A percentile compares a stretch with the other conserved stretches of the same genome.
These are phyloP conservation scores for Fukomys damarensis DNA, from an alignment of 2,113 vertebrate genomes.

Conservation along the genomic window DNA sequence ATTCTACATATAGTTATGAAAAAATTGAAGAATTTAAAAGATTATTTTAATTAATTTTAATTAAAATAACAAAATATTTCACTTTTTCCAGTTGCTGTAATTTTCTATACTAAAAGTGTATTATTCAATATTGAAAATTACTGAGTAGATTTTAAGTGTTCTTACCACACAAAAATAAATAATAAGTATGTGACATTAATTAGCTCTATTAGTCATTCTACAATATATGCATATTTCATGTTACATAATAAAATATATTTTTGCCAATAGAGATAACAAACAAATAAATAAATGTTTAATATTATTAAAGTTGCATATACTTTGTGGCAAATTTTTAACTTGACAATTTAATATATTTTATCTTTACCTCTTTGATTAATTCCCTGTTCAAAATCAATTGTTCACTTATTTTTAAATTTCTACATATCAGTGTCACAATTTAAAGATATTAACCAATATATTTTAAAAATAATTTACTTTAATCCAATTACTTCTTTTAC, in stretches of 20 bases:
- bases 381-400: background rate
- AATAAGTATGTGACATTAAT: background rate
- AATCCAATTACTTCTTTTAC: constrained; percentile 47
- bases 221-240: background rate
- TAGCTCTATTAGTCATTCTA: background rate
- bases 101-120: constrained; percentile 27
- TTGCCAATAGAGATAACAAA: background rate
- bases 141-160: background rate
- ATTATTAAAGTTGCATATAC: background rate
- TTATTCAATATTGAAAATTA: background rate
- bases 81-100: background rate
- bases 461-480: constrained; percentile 20
- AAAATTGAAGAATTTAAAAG: background rate
- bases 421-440: background rate
- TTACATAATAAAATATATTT: background rate
- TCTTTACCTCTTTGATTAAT: background rate
- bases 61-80: background rate
- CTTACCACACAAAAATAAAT: background rate
- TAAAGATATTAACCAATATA: background rate
- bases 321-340: background rate
- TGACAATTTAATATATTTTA: background rate
- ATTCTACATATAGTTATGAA: background rate
- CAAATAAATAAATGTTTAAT: background rate
- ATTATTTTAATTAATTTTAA: background rate
- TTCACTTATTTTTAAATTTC: constrained; percentile 18